Evolutionary conservation across 2,113 vertebrate genomes (phyloP), one percentile per base, ranked within the genome.

Genomic region (Aspiorhynchus laticeps): DNA sequence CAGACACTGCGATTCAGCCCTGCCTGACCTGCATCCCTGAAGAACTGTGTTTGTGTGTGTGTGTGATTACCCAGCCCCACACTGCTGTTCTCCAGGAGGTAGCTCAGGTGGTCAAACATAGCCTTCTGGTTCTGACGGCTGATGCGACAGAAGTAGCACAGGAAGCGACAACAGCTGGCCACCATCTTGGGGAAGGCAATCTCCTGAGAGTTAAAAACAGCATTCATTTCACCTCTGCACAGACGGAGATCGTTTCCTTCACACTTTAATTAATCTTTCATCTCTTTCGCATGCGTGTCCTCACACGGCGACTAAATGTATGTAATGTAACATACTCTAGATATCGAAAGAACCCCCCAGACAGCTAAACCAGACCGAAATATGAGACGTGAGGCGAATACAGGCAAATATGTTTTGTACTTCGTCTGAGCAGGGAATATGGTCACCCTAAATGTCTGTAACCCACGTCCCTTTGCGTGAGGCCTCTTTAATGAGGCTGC

Each of bases 71-170:
- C 98, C 83, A 99, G 93, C 76, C 98, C 98, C 3, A 99, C 97
- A 0, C 97, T 98, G 95, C 98, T 99, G 87, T 99, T 99, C 91
- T 99, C 98, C 93, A 99, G 93, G 80, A 99, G 93, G 93, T 99
- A 99, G 87, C 97, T 98, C 28, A 99, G 96, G 87, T 99, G 98
- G 91, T 99, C 98, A 91, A 99, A 99, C 98, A 99, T 99, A 85
- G 98, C 96, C 91, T 99, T 99, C 93, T 99, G 98, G 91, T 99
- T 99, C 91, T 99, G 98, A 2, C 98, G 96, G 89, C 98, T 99
- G 71, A 99, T 99, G n/a, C 98, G 97, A 80, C 98, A 99, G 93
- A 99, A 99, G 94, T 99, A 99, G 92, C 98, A 99, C 43, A 99
- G 93, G 92, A 99, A 99, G 51, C 98, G 96, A 90, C 98, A 99